Percentiles rank a stretch among this genome's conserved stretches.
Evolutionary conservation across 2,888 invertebrate genomes (phyloP).

Genomic region (Nemotelus pantherinus): DNA sequence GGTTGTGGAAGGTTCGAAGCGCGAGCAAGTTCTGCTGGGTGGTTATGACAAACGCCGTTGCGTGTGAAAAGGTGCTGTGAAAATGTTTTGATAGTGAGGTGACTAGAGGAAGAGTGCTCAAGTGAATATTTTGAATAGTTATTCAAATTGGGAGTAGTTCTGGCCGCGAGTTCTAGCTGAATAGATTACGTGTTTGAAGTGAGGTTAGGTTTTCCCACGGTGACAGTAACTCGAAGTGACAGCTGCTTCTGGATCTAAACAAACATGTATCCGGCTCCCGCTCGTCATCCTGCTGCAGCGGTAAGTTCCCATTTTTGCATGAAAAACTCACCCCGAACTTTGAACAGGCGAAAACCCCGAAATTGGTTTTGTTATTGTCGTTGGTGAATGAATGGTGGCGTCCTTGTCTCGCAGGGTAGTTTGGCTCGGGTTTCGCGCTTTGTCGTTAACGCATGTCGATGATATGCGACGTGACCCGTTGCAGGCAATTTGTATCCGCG

Average conservation of each 20-base stretch:
- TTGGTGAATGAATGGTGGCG: not conserved
- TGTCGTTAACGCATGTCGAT: slow-evolving; percentile 6
- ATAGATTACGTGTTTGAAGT: slow-evolving; percentile 40
- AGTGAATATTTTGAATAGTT: not conserved
- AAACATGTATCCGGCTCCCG: slow-evolving; percentile 77
- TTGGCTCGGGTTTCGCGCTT: not conserved
- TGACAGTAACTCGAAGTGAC: slow-evolving; percentile 1
- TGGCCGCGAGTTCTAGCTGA: not conserved
- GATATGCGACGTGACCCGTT: not conserved
- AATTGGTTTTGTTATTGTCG: slow-evolving; percentile 36
- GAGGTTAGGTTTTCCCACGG: slow-evolving; percentile 40
- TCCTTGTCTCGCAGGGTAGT: not conserved
- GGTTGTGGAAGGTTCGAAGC: not conserved
- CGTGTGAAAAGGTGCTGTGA: not conserved
- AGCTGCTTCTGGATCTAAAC: not conserved
- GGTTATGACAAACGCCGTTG: not conserved
- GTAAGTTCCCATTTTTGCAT: slow-evolving; percentile 67
- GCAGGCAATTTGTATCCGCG: not conserved
- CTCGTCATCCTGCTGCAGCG: slow-evolving; percentile 78
- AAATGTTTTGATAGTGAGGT: not conserved
- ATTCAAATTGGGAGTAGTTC: not conserved
- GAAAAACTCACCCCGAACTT: not conserved
- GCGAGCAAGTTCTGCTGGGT: not conserved
- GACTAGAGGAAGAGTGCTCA: not conserved
- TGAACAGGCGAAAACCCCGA: not conserved